Percentiles rank a stretch among this genome's conserved stretches.
Evolutionary conservation across 2,797 vertebrate species (phyloP).

Genomic region (Peromyscus eremicus): DNA sequence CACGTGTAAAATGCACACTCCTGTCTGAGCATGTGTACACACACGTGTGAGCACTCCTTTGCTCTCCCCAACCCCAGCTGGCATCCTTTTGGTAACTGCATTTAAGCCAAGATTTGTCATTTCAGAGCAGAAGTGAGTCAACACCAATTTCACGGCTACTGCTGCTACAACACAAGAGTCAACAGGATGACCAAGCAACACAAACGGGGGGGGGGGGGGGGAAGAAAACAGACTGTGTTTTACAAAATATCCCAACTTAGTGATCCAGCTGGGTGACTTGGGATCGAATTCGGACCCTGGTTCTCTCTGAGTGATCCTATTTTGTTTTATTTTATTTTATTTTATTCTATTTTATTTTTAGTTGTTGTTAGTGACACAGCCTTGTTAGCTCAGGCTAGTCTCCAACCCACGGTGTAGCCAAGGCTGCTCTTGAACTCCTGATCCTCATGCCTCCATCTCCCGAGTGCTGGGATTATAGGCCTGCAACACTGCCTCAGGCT

Average conservation of each 20-base stretch:
- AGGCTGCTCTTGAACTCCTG: background rate
- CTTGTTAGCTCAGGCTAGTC: background rate
- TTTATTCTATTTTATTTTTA: background rate
- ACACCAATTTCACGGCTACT: background rate
- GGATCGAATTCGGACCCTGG: background rate
- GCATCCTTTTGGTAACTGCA: background rate
- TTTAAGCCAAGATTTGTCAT: constrained; percentile 2
- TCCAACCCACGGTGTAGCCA: background rate
- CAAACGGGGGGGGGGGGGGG: background rate
- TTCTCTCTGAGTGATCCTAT: background rate
- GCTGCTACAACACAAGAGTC: background rate
- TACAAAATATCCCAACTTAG: background rate
- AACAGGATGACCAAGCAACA: background rate
- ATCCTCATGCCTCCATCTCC: background rate
- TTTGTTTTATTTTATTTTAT: background rate
- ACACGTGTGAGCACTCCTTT: background rate
- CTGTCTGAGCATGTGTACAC: background rate
- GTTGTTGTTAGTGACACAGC: background rate
- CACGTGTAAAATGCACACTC: background rate
- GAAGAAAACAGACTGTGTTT: background rate
- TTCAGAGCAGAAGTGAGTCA: constrained; percentile 27
- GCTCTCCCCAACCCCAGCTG: background rate
- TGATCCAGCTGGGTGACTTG: background rate
- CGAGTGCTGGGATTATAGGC: background rate
- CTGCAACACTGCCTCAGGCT: background rate